Conservation (phyloP, 1,140 invertebrate genomes). For the Zophobas atratus region DNA sequence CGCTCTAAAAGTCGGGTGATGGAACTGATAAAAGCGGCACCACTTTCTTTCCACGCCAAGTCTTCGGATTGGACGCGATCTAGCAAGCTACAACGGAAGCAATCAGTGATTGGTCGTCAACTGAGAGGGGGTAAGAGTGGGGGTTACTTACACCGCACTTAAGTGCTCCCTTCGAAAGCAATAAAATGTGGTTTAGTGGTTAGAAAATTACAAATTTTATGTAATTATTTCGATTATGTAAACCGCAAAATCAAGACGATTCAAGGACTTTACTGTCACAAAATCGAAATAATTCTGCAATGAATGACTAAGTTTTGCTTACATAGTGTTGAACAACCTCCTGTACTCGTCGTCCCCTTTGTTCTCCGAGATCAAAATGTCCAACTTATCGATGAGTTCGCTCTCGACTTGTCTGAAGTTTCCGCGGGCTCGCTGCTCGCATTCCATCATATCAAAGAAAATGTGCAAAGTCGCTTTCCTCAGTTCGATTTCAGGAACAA, state of each 20-base stretch:
- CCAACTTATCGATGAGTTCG: slow-evolving; percentile 94
- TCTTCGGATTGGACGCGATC: slow-evolving; percentile 89
- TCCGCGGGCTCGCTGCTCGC: slow-evolving; percentile 86
- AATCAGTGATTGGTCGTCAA: neutral
- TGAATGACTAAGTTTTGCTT: slow-evolving; percentile 70
- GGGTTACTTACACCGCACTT: slow-evolving; percentile 87
- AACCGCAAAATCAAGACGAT: too few relatives aligned
- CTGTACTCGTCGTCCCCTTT: slow-evolving; percentile 95
- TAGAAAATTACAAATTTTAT: too few relatives aligned
- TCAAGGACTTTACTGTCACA: too few relatives aligned
- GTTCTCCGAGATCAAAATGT: slow-evolving; percentile 92
- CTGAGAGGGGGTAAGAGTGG: neutral
- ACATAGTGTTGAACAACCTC: slow-evolving; percentile 94
- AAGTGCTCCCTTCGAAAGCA: slow-evolving; percentile 84
- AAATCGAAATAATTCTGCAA: too few relatives aligned
- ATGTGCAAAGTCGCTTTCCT: slow-evolving; percentile 94
- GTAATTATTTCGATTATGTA: too few relatives aligned
- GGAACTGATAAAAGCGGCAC: slow-evolving; percentile 91
- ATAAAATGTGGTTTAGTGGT: neutral
- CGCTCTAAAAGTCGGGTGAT: slow-evolving; percentile 91
- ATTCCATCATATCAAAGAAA: slow-evolving; percentile 98
- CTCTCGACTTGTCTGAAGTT: slow-evolving; percentile 93
- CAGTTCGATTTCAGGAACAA: slow-evolving; percentile 91
- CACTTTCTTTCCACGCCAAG: slow-evolving; percentile 91
- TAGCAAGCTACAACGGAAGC: slow-evolving; percentile 76